Conservation (phyloP, 2,888 invertebrate genomes). For the Andrena chrysosceles region DNA sequence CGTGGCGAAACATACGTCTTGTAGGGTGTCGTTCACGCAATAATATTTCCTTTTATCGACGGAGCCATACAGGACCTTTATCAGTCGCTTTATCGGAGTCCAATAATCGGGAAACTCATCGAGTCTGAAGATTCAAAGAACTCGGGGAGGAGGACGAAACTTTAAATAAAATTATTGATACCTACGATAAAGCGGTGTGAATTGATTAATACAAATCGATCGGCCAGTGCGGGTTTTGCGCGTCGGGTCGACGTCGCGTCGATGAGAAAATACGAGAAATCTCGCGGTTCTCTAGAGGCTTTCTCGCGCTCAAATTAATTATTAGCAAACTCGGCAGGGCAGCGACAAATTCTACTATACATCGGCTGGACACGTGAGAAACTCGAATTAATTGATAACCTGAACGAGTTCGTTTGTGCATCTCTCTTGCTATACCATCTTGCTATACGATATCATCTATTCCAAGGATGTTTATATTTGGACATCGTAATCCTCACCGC, state of each 20-base stretch:
- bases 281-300: conserved; percentile 20
- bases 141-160: background rate
- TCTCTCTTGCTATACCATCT: background rate
- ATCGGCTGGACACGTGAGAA: conserved; percentile 59
- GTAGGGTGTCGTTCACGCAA: conserved; percentile 5
- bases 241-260: background rate
- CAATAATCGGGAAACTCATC: background rate
- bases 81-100: background rate
- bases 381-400: conserved; percentile 77
- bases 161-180: conserved; percentile 10
- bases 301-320: conserved; percentile 55
- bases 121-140: background rate
- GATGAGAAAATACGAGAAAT: conserved; percentile 45
- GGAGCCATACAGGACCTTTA: background rate
- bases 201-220: conserved; percentile 55
- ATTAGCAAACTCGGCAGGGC: conserved; percentile 64
- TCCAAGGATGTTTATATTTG: conserved; percentile 10
- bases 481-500: background rate
- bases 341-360: conserved; percentile 74
- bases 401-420: conserved; percentile 27
- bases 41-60: background rate
- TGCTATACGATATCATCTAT: conserved; percentile 38
- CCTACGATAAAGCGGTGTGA: conserved; percentile 12
- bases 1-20: conserved; percentile 21
- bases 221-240: background rate